A percentile compares a stretch with the other conserved stretches of the same genome.
These are phyloP conservation scores for Pachypanchax playfairii DNA, from an alignment of 2,113 vertebrate species.

Conservation along the genomic window DNA sequence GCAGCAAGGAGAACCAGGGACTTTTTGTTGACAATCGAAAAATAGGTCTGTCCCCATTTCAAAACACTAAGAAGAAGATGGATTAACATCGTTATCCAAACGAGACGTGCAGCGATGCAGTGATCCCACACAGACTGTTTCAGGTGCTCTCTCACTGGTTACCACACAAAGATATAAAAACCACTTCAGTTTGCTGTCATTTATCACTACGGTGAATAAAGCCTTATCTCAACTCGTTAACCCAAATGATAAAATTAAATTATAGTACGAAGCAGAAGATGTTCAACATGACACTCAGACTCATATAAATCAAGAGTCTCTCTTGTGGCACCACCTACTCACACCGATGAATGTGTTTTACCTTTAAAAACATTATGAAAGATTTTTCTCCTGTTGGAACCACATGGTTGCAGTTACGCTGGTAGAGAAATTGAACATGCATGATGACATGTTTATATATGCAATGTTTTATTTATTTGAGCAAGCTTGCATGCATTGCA, in stretches of 20 bases:
- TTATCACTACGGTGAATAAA: slow-evolving; percentile 42
- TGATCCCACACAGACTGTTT: slow-evolving; percentile 34
- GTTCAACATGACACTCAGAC: no score
- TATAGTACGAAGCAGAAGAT: no score
- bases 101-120: slow-evolving; percentile 23
- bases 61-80: slow-evolving; percentile 38
- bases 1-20: slow-evolving; percentile 45
- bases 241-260: no score
- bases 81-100: slow-evolving; percentile 29
- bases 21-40: slow-evolving; percentile 58
- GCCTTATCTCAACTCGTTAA: slow-evolving; percentile 14
- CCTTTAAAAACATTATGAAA: slow-evolving; percentile 23
- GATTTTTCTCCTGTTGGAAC: slow-evolving; percentile 10
- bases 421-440: slow-evolving; percentile 28
- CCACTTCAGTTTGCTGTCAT: slow-evolving; percentile 40
- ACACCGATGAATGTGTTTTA: slow-evolving; percentile 16
- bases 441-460: slow-evolving; percentile 36
- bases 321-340: slow-evolving; percentile 16
- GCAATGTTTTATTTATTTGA: slow-evolving; percentile 38
- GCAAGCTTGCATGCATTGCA: slow-evolving; percentile 10
- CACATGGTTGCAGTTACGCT: slow-evolving; percentile 47
- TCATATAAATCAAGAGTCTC: no score
- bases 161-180: slow-evolving; percentile 36
- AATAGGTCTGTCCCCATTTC: slow-evolving; percentile 56
- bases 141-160: slow-evolving; percentile 42